These are phyloP conservation scores for Scomber japonicus DNA, from an alignment of 2,113 vertebrate genomes.

Conservation along the genomic window DNA sequence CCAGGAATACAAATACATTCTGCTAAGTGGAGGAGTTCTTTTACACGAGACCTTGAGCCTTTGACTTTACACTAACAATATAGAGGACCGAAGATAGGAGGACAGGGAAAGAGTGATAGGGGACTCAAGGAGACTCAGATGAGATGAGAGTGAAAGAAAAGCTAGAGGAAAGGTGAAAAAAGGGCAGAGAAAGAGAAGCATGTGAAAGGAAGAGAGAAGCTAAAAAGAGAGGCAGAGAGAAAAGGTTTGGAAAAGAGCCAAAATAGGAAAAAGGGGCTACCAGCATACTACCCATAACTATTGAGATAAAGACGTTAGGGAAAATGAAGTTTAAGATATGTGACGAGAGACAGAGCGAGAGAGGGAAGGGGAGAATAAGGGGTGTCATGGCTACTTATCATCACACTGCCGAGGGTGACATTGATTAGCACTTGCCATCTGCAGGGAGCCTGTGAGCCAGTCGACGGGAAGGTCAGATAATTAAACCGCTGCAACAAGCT, in stretches of 20 bases:
- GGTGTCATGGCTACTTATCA: conserved; percentile 72
- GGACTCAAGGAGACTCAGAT: conserved; percentile 16
- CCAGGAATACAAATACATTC: conserved; percentile 61
- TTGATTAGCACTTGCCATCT: conserved; percentile 73
- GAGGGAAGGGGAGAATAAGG: conserved; percentile 33
- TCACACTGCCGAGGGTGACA: conserved; percentile 71
- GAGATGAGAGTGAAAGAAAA: conserved; percentile 4
- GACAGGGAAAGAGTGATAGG: conserved; percentile 30
- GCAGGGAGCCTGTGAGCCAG: conserved; percentile 59
- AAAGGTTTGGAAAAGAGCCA: neutral
- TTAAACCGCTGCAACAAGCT: conserved; percentile 69
- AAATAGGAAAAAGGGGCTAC: conserved; percentile 5
- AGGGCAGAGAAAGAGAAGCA: neutral
- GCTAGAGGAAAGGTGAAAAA: conserved; percentile 15
- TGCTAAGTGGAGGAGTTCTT: conserved; percentile 64
- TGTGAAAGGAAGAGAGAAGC: neutral
- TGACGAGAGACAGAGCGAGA: conserved; percentile 46
- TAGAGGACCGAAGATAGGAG: conserved; percentile 31
- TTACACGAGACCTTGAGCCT: conserved; percentile 73
- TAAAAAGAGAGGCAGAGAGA: conserved; percentile 19
- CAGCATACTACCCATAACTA: conserved; percentile 13
- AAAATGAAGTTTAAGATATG: conserved; percentile 49
- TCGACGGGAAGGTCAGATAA: conserved; percentile 73
- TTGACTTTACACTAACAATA: conserved; percentile 50
- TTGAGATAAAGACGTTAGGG: conserved; percentile 35